phyloP scores from a whole-genome alignment of 2,797 vertebrate species.

The Hoplostethus mediterraneus region DNA sequence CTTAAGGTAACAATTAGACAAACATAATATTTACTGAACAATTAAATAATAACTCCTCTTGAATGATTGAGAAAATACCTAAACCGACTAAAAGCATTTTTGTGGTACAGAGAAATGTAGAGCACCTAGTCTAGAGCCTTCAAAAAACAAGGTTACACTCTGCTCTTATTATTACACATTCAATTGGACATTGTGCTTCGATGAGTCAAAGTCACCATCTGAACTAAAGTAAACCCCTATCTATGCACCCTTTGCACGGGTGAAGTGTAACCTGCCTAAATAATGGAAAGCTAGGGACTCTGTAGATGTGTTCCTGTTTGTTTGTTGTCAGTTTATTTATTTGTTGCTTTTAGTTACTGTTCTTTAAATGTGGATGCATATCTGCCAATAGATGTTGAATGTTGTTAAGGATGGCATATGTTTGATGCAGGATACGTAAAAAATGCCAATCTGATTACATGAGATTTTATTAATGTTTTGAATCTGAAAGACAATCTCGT shows the following conservation, averaged over 20 bases:
- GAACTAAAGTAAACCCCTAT: conserved; percentile 8
- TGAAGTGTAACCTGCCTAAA: conserved; percentile 75
- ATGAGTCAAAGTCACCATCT: conserved; percentile 41
- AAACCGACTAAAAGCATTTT: conserved; percentile 53
- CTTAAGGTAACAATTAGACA: conserved; percentile 7
- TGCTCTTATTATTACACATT: conserved; percentile 58
- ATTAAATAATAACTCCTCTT: conserved; percentile 40
- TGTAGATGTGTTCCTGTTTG: conserved; percentile 88
- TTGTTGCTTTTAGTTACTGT: conserved; percentile 88
- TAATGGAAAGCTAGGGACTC: conserved; percentile 73
- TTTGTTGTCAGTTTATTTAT: conserved; percentile 87
- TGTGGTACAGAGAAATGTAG: conserved; percentile 48
- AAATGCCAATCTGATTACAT: conserved; percentile 1
- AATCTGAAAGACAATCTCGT: not conserved
- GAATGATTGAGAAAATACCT: conserved; percentile 46
- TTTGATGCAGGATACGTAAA: conserved; percentile 96
- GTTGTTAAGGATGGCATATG: conserved; percentile 90
- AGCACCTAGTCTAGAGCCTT: conserved; percentile 56
- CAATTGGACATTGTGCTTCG: conserved; percentile 44
- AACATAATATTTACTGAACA: conserved; percentile 22
- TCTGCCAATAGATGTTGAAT: conserved; percentile 97
- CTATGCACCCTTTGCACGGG: conserved; percentile 44
- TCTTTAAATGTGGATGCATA: conserved; percentile 95
- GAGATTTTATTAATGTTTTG: conserved; percentile 7
- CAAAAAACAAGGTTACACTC: conserved; percentile 65